phyloP scores from a whole-genome alignment of 2,113 vertebrate species.

The Ceyx cyanopectus region DNA sequence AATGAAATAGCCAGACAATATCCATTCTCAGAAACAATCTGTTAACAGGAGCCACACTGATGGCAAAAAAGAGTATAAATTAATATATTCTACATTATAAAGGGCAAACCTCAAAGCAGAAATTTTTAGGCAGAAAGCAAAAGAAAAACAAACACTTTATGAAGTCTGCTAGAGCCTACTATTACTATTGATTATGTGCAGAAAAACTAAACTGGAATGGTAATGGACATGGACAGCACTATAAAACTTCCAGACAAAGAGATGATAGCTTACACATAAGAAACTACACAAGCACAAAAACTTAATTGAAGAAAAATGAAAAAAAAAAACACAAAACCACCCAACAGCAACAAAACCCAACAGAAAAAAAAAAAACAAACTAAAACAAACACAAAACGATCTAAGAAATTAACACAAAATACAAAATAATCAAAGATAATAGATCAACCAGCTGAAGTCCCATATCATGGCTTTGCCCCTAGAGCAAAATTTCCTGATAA shows the following conservation, averaged over 20 bases:
- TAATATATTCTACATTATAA: neutral
- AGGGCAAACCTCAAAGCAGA: neutral
- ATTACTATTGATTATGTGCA: neutral
- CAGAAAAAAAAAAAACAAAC: neutral
- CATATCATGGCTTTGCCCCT: neutral
- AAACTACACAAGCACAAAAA: neutral
- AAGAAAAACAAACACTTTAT: neutral
- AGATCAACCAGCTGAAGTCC: neutral
- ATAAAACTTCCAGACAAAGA: neutral
- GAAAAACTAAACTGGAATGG: neutral
- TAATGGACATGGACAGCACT: neutral
- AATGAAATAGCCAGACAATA: constrained; percentile 36
- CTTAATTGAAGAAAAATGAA: neutral
- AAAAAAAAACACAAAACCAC: neutral
- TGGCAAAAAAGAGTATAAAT: constrained; percentile 23
- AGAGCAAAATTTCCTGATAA: neutral
- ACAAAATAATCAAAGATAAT: neutral
- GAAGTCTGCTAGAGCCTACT: neutral
- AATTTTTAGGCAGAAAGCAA: neutral
- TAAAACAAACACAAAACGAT: neutral
- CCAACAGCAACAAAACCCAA: neutral
- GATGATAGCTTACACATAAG: neutral
- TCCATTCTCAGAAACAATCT: neutral
- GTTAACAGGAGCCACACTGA: neutral
- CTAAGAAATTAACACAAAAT: neutral